Evolutionary conservation across 2,888 invertebrate genomes (phyloP).

Genomic region (Melieria picta): DNA sequence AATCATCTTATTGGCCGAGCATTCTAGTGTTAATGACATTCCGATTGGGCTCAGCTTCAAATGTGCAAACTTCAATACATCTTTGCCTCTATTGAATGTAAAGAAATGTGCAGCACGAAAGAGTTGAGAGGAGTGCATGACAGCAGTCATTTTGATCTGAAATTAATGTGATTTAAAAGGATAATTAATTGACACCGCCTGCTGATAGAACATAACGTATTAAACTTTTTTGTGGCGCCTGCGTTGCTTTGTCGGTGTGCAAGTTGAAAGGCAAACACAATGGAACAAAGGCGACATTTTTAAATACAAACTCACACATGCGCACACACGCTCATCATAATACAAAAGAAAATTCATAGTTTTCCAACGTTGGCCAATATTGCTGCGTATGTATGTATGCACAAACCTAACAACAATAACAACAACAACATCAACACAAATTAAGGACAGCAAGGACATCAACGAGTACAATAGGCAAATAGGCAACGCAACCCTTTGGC

Average conservation of each 20-base stretch:
- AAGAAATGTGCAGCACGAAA: too few relatives aligned
- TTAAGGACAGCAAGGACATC: not conserved
- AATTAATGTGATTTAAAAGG: constrained; percentile 33
- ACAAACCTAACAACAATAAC: not conserved
- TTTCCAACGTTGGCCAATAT: constrained; percentile 14
- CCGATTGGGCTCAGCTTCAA: too few relatives aligned
- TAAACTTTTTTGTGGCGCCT: constrained; percentile 19
- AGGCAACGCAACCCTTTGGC: not conserved
- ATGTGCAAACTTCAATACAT: too few relatives aligned
- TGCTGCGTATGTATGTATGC: constrained; percentile 8
- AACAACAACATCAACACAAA: not conserved
- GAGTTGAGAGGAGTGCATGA: too few relatives aligned
- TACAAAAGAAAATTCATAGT: constrained; percentile 25
- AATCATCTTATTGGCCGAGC: too few relatives aligned
- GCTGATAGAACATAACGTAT: constrained; percentile 22
- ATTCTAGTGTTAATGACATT: too few relatives aligned
- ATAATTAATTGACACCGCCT: constrained; percentile 31
- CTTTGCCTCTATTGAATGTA: too few relatives aligned
- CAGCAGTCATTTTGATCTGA: constrained; percentile 23
- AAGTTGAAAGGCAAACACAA: not conserved
- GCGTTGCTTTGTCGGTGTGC: not conserved
- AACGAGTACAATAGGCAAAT: not conserved
- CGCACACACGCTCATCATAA: not conserved
- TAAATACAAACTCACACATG: not conserved
- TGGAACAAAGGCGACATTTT: not conserved